phyloP scores from a whole-genome alignment of 1,140 invertebrate species.

The Heterodera schachtii region DNA sequence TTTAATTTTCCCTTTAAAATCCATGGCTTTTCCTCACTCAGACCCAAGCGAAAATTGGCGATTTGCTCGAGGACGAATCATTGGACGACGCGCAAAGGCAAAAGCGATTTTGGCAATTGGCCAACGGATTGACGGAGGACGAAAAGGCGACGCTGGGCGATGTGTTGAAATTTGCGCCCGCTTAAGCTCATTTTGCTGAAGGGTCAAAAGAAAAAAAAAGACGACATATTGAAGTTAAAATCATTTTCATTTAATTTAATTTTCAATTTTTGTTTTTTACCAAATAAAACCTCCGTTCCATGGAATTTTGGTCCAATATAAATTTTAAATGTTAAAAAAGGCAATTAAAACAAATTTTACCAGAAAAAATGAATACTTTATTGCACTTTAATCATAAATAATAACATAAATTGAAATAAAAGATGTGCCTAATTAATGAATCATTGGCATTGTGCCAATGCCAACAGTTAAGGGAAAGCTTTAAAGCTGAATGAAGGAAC shows the following conservation, averaged over 20 bases:
- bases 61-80: conserved; percentile 35
- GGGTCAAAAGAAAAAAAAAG: background rate
- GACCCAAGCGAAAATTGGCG: conserved; percentile 38
- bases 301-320: too few relatives aligned
- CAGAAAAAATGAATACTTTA: too few relatives aligned
- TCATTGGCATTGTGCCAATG: too few relatives aligned
- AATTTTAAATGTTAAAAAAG: too few relatives aligned
- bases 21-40: background rate
- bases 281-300: too few relatives aligned
- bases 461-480: too few relatives aligned
- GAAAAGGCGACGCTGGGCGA: conserved; percentile 15
- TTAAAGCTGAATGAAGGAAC: too few relatives aligned
- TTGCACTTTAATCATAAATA: too few relatives aligned
- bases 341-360: too few relatives aligned
- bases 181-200: background rate
- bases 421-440: too few relatives aligned
- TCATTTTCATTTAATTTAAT: background rate
- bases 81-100: conserved; percentile 34
- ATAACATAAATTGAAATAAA: too few relatives aligned
- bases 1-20: conserved; percentile 27
- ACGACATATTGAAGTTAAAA: background rate
- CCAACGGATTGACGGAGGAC: conserved; percentile 30
- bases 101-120: conserved; percentile 36
- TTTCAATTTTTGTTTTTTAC: too few relatives aligned
- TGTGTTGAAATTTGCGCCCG: background rate